Percentiles rank a stretch among this genome's conserved stretches.
These are phyloP conservation scores for Tribolium madens DNA, from an alignment of 1,140 invertebrate species.

Conservation along the genomic window DNA sequence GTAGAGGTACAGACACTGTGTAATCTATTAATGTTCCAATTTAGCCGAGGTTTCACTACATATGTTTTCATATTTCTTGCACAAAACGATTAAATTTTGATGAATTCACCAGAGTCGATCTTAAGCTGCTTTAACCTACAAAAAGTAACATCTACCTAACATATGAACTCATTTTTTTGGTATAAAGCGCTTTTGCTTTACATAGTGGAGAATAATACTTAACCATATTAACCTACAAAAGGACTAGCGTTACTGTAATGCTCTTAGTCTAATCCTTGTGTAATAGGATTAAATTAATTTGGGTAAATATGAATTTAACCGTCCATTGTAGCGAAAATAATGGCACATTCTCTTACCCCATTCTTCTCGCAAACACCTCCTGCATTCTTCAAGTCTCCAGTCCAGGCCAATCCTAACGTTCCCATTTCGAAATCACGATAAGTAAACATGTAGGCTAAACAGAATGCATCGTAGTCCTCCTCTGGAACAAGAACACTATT, in stretches of 20 bases:
- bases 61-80: background rate
- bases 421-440: constrained; percentile 99
- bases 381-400: constrained; percentile 93
- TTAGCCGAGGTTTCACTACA: constrained; percentile 5
- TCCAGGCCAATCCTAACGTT: constrained; percentile 97
- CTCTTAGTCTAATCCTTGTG: constrained; percentile 13
- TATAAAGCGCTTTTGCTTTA: background rate
- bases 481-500: constrained; percentile 71
- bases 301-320: constrained; percentile 29
- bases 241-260: constrained; percentile 10
- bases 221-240: constrained; percentile 34
- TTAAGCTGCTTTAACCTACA: background rate
- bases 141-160: background rate
- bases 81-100: background rate
- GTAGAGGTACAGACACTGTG: constrained; percentile 11
- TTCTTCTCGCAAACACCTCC: constrained; percentile 96
- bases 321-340: background rate
- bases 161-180: background rate
- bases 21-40: constrained; percentile 18
- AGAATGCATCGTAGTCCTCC: constrained; percentile 98
- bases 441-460: constrained; percentile 98
- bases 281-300: constrained; percentile 35
- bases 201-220: constrained; percentile 21
- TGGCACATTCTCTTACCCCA: constrained; percentile 73
- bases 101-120: background rate